Conservation (phyloP, 2,797 vertebrate genomes). For the Poecilia picta region DNA sequence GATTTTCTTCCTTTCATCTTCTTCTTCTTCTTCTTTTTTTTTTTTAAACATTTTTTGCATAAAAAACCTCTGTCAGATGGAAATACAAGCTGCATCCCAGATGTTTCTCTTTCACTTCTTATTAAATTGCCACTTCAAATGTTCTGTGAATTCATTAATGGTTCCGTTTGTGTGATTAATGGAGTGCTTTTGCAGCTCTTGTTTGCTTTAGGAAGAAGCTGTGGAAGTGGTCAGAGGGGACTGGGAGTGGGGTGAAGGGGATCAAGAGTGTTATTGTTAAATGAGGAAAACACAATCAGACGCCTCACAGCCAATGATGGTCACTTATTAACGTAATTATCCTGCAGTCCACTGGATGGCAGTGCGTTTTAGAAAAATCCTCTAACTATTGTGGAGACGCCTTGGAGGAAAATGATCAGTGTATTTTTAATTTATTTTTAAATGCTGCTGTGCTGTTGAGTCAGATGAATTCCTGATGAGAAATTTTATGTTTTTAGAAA, state of each 20-base stretch:
- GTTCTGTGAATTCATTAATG: constrained; percentile 27
- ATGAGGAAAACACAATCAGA: constrained; percentile 21
- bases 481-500: not conserved
- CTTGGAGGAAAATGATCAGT: not conserved
- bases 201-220: constrained; percentile 60
- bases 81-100: constrained; percentile 59
- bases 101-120: constrained; percentile 30
- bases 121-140: constrained; percentile 39
- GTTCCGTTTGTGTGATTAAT: constrained; percentile 53
- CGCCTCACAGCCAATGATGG: constrained; percentile 19
- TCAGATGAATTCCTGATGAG: not conserved
- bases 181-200: constrained; percentile 52
- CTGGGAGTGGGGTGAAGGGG: constrained; percentile 11
- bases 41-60: not conserved
- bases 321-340: not conserved
- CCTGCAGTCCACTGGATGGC: not conserved
- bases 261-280: constrained; percentile 51
- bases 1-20: constrained; percentile 5
- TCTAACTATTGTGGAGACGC: not conserved
- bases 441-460: not conserved
- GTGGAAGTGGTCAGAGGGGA: constrained; percentile 39
- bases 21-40: not conserved
- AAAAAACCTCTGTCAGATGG: constrained; percentile 31
- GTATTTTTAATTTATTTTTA: not conserved
- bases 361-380: not conserved